Conservation (phyloP, 1,140 invertebrate genomes). For the Sinonovacula constricta region DNA sequence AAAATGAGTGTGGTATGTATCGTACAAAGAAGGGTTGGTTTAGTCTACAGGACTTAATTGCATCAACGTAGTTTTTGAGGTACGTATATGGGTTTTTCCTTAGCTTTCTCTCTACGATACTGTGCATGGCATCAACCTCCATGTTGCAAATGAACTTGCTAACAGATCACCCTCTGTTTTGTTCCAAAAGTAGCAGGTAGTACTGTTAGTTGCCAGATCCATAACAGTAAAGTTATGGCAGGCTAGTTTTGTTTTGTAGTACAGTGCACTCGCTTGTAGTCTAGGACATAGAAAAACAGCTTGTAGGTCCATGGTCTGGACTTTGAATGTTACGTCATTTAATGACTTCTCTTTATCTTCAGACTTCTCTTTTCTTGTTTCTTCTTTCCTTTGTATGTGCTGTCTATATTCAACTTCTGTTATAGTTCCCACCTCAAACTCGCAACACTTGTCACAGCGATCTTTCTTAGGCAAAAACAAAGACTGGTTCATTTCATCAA, state of each 20-base stretch:
- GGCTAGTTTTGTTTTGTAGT: slow-evolving; percentile 7
- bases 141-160: slow-evolving; percentile 26
- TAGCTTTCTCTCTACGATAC: slow-evolving; percentile 32
- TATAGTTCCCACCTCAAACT: neutral
- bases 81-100: slow-evolving; percentile 35
- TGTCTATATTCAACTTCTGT: neutral
- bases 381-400: neutral
- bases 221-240: slow-evolving; percentile 13
- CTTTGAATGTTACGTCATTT: neutral
- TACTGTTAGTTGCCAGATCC: neutral
- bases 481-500: too few relatives aligned
- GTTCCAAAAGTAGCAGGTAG: neutral
- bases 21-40: slow-evolving; percentile 19
- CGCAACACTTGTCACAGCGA: neutral
- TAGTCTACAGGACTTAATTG: neutral
- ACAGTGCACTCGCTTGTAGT: slow-evolving; percentile 4
- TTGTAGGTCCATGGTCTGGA: slow-evolving; percentile 1
- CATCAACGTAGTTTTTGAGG: slow-evolving; percentile 40
- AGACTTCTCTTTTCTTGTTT: neutral
- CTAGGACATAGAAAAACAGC: neutral
- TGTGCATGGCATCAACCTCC: slow-evolving; percentile 40
- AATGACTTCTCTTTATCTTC: neutral
- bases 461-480: too few relatives aligned
- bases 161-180: neutral
- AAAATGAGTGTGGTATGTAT: slow-evolving; percentile 18